Conservation (phyloP, 1,140 invertebrate species). For the Scaptomyza graminum region DNA sequence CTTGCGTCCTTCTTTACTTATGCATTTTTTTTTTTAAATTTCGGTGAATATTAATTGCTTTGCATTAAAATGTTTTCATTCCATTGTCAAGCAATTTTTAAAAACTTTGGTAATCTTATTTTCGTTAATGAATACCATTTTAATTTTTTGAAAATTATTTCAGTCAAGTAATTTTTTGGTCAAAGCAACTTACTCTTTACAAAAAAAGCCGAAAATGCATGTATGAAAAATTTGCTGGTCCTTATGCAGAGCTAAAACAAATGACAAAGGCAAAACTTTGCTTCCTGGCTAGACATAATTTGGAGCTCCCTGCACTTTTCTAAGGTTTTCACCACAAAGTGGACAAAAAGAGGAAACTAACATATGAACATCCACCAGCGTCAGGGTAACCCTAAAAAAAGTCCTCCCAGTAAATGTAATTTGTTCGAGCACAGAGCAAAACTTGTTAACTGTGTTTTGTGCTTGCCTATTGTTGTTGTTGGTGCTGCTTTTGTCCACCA, state of each 20-base stretch:
- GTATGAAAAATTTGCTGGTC: constrained; percentile 25
- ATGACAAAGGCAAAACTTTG: constrained; percentile 74
- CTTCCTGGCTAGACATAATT: constrained; percentile 81
- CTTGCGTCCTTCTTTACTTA: too few species aligned
- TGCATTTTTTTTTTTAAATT: too few species aligned
- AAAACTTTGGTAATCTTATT: constrained; percentile 5
- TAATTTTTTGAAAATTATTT: constrained; percentile 29
- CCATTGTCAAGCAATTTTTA: not conserved
- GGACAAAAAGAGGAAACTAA: constrained; percentile 15
- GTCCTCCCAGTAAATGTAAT: constrained; percentile 60
- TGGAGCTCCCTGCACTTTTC: constrained; percentile 56
- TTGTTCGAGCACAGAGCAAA: constrained; percentile 57
- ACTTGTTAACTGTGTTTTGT: constrained; percentile 62
- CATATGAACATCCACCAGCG: constrained; percentile 45
- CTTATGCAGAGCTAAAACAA: constrained; percentile 61
- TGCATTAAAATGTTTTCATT: not conserved
- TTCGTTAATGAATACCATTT: constrained; percentile 14
- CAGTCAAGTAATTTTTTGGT: constrained; percentile 24
- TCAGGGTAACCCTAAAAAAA: constrained; percentile 60
- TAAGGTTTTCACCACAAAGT: constrained; percentile 29
- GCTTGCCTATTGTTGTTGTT: constrained; percentile 23
- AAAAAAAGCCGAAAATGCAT: constrained; percentile 9
- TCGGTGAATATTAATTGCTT: too few species aligned
- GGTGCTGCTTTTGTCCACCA: constrained; percentile 49
- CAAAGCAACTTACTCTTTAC: constrained; percentile 9